phyloP scores from a whole-genome alignment of 2,888 invertebrate species.

The Glyphotaelius pellucidus region DNA sequence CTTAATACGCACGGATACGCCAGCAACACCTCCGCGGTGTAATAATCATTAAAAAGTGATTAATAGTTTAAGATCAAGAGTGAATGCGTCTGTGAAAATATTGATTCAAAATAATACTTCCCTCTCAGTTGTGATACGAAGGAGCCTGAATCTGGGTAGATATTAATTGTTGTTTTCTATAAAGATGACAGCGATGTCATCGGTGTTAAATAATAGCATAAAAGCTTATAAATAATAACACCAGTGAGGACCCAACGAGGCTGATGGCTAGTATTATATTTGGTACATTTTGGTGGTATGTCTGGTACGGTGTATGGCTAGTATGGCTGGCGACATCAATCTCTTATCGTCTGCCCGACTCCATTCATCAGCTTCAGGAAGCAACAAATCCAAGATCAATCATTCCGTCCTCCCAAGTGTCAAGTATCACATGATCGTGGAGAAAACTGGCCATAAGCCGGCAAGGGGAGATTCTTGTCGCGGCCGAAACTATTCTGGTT shows the following conservation, averaged over 20 bases:
- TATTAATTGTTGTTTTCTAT: not conserved
- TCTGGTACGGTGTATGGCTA: not conserved
- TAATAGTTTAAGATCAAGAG: not conserved
- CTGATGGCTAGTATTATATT: too few relatives aligned
- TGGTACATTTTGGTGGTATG: too few relatives aligned
- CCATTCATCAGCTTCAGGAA: constrained; percentile 53
- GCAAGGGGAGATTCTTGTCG: not conserved
- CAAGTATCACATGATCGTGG: constrained; percentile 29
- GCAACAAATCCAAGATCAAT: constrained; percentile 53
- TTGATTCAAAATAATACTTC: not conserved
- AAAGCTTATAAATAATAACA: not conserved
- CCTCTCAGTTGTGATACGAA: not conserved
- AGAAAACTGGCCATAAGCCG: constrained; percentile 17
- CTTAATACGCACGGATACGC: too few relatives aligned
- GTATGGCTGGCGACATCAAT: constrained; percentile 14
- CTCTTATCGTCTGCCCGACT: constrained; percentile 33
- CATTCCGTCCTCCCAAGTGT: constrained; percentile 40
- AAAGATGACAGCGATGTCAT: constrained; percentile 13
- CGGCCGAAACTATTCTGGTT: not conserved
- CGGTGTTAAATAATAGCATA: not conserved
- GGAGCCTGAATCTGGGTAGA: not conserved
- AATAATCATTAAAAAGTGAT: not conserved
- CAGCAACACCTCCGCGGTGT: not conserved
- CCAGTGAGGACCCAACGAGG: not conserved
- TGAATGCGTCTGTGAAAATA: not conserved